Percentiles rank a stretch among this genome's conserved stretches.
phyloP scores from a whole-genome alignment of 2,888 invertebrate genomes.

The Dynastes tityus region DNA sequence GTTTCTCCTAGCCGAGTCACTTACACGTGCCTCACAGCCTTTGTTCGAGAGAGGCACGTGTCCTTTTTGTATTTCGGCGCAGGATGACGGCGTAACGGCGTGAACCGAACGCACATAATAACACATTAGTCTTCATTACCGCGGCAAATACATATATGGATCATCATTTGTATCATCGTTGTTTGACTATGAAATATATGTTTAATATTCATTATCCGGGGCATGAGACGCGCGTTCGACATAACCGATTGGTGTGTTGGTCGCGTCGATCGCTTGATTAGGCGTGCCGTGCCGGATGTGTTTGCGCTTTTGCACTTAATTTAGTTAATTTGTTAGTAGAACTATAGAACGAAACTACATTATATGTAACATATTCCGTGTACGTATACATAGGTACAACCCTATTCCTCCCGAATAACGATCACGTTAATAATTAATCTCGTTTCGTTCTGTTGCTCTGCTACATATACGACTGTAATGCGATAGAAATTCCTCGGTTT shows the following conservation, averaged over 20 bases:
- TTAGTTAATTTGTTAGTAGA: conserved; percentile 44
- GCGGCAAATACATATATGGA: conserved; percentile 8
- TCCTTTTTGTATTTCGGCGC: conserved; percentile 57
- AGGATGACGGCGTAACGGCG: conserved; percentile 57
- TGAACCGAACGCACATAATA: conserved; percentile 61
- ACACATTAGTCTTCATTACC: conserved; percentile 59
- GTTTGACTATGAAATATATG: conserved; percentile 62
- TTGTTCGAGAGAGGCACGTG: conserved; percentile 57
- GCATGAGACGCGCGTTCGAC: neutral
- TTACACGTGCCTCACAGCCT: conserved; percentile 56
- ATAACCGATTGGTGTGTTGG: neutral
- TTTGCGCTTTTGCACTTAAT: conserved; percentile 45
- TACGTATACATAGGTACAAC: neutral
- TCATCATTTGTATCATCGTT: conserved; percentile 49
- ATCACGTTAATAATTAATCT: conserved; percentile 38
- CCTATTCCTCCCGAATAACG: conserved; percentile 22
- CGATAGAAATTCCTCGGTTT: too few relatives aligned
- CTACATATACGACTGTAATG: too few relatives aligned
- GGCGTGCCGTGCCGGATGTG: conserved; percentile 22
- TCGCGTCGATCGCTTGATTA: conserved; percentile 26
- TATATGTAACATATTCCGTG: conserved; percentile 4
- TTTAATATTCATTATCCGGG: conserved; percentile 62
- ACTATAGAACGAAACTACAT: conserved; percentile 23
- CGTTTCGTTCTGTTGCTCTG: neutral
- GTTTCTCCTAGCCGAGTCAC: conserved; percentile 57